Conservation (phyloP, 2,113 vertebrate species). For the Triplophysa tibetana region DNA sequence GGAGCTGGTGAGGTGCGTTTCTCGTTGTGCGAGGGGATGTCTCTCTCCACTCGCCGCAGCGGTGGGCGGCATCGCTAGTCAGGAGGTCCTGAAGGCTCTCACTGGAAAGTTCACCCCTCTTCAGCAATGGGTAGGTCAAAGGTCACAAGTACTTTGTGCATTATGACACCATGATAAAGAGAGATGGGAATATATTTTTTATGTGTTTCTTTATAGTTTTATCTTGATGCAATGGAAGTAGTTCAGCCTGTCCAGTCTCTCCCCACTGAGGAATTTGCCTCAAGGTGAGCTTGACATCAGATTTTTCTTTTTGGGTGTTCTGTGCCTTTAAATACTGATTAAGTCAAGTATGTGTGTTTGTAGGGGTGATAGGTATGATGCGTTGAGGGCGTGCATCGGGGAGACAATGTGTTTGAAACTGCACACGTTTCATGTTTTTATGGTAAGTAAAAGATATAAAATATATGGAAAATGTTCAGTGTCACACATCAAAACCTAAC, state of each 20-base stretch:
- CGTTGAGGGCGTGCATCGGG: constrained; percentile 89
- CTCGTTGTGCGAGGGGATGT: constrained; percentile 84
- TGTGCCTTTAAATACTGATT: constrained; percentile 8
- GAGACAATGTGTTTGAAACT: constrained; percentile 86
- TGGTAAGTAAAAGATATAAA: constrained; percentile 77
- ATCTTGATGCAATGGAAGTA: constrained; percentile 87
- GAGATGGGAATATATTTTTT: constrained; percentile 59
- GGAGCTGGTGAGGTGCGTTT: constrained; percentile 82
- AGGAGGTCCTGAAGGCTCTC: constrained; percentile 95
- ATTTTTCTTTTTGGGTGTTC: not conserved
- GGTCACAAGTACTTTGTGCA: not conserved
- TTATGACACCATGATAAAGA: constrained; percentile 45
- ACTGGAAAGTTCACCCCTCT: constrained; percentile 97
- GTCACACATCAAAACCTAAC: too few species aligned
- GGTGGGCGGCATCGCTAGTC: constrained; percentile 90
- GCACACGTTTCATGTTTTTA: constrained; percentile 87
- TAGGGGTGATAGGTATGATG: constrained; percentile 93
- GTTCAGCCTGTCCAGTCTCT: constrained; percentile 78
- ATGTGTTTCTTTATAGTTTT: constrained; percentile 76
- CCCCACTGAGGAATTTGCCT: constrained; percentile 83
- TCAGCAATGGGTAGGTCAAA: constrained; percentile 90
- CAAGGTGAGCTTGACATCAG: constrained; percentile 73
- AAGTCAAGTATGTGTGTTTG: constrained; percentile 8
- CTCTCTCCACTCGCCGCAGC: constrained; percentile 88
- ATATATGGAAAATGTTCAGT: too few species aligned